A percentile compares a stretch with the other conserved stretches of the same genome.
Conservation (phyloP, 2,113 vertebrate species). For the Prionailurus viverrinus region DNA sequence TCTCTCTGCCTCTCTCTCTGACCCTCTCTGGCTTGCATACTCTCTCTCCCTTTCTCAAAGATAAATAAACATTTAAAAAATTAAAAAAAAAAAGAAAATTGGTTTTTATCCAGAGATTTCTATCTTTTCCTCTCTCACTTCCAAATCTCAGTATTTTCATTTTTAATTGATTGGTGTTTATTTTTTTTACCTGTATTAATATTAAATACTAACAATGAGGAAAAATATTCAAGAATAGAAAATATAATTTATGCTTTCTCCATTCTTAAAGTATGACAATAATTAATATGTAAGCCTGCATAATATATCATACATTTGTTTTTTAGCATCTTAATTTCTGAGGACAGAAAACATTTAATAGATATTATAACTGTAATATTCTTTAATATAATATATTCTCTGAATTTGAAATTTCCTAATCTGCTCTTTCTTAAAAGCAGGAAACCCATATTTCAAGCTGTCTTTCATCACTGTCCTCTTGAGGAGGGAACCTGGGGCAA, state of each 20-base stretch:
- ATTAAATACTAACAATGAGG: not conserved
- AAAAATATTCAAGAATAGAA: constrained; percentile 32
- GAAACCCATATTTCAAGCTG: not conserved
- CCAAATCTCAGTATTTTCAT: constrained; percentile 43
- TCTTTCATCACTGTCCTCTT: not conserved
- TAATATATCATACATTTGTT: not conserved
- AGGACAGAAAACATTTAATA: constrained; percentile 13
- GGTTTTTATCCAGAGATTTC: not conserved
- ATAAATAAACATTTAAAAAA: too few relatives aligned
- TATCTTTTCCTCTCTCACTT: not conserved
- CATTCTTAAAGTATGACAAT: constrained; percentile 27
- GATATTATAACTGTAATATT: not conserved
- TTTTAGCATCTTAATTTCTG: constrained; percentile 38
- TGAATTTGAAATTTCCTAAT: constrained; percentile 23
- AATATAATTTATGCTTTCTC: constrained; percentile 3
- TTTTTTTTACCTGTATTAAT: constrained; percentile 35
- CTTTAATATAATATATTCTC: not conserved
- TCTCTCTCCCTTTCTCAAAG: too few relatives aligned
- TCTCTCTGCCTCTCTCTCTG: too few relatives aligned
- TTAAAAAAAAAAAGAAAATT: too few relatives aligned
- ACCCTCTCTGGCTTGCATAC: too few relatives aligned
- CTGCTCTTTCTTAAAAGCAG: constrained; percentile 26
- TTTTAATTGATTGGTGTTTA: not conserved
- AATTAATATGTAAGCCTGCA: not conserved
- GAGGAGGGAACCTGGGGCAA: too few relatives aligned